Evolutionary conservation across 2,797 vertebrate genomes (phyloP).

Genomic region (Argyrosomus regius): DNA sequence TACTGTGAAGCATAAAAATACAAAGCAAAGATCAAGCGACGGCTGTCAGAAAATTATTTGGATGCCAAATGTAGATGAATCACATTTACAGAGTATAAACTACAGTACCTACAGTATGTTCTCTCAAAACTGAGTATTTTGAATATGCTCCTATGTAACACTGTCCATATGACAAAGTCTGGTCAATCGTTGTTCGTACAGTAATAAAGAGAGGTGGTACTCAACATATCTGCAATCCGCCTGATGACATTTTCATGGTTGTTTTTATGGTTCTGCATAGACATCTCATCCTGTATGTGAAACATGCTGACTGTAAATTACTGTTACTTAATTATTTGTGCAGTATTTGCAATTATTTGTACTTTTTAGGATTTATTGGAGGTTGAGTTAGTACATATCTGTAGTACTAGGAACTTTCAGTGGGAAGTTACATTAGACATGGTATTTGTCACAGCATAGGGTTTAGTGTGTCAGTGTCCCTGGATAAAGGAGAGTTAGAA

Average conservation of each 20-base stretch:
- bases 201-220: too few species aligned
- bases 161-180: neutral
- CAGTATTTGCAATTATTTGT: neutral
- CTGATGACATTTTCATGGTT: too few species aligned
- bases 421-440: neutral
- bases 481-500: neutral
- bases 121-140: neutral
- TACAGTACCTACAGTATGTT: neutral
- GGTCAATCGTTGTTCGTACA: neutral
- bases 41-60: conserved; percentile 20
- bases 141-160: neutral
- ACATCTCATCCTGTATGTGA: neutral
- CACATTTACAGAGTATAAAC: neutral
- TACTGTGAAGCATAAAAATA: conserved; percentile 38
- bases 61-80: conserved; percentile 13
- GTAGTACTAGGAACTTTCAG: neutral
- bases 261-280: neutral
- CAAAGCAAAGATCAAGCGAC: conserved; percentile 41
- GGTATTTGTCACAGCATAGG: conserved; percentile 3
- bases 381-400: neutral
- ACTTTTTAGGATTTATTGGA: too few species aligned
- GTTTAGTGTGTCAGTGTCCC: neutral
- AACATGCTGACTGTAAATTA: neutral
- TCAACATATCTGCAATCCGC: too few species aligned
- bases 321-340: neutral